Evolutionary conservation across 1,140 invertebrate genomes (phyloP).

Genomic region (Leptinotarsa texana): DNA sequence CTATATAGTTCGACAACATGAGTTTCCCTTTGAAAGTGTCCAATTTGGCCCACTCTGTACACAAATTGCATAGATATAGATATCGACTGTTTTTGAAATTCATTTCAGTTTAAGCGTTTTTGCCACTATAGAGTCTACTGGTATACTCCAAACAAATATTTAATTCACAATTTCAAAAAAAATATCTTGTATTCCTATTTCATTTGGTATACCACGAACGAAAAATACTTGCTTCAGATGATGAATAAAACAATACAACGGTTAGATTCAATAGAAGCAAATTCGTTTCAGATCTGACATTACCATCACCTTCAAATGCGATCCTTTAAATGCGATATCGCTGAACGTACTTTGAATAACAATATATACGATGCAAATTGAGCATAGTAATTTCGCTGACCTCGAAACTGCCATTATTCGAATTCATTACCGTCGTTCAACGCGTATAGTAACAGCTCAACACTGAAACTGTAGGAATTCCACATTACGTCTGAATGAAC

Average conservation of each 20-base stretch:
- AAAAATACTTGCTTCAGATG: neutral
- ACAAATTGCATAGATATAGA: too few relatives aligned
- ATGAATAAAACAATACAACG: neutral
- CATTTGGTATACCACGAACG: too few relatives aligned
- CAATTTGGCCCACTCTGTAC: too few relatives aligned
- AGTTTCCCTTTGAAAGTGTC: too few relatives aligned
- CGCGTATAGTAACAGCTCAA: constrained; percentile 12
- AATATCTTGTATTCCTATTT: too few relatives aligned
- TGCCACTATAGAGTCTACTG: too few relatives aligned
- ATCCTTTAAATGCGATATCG: neutral
- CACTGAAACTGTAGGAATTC: neutral
- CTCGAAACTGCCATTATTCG: constrained; percentile 2
- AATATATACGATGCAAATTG: constrained; percentile 6
- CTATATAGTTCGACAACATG: too few relatives aligned
- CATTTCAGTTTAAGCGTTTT: too few relatives aligned
- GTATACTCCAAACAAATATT: too few relatives aligned
- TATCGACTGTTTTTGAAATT: too few relatives aligned
- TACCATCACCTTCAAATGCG: constrained; percentile 7
- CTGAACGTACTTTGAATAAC: neutral
- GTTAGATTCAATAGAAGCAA: too few relatives aligned
- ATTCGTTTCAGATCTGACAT: neutral
- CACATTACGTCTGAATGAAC: constrained; percentile 16
- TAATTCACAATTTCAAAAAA: too few relatives aligned
- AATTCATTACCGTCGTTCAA: constrained; percentile 1
- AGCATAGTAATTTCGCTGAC: constrained; percentile 8